Conservation (phyloP, 2,113 vertebrate species). For the Nannospalax galili region DNA sequence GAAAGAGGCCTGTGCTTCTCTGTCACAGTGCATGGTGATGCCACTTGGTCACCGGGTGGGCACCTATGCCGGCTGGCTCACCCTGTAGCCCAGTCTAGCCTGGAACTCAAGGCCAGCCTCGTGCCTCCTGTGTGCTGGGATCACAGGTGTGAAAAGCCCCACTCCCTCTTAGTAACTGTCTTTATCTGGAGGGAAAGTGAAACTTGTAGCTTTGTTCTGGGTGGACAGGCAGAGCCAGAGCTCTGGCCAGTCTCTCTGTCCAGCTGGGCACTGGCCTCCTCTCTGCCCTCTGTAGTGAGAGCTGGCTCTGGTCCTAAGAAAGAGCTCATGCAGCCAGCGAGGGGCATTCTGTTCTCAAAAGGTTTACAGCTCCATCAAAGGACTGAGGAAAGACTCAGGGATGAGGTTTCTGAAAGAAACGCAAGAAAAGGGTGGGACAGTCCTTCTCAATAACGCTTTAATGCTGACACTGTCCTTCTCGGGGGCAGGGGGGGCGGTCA, state of each 20-base stretch:
- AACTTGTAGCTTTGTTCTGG: neutral
- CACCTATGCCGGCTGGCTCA: neutral
- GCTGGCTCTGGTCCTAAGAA: neutral
- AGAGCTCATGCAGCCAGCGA: neutral
- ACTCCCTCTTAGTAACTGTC: neutral
- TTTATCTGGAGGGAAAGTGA: neutral
- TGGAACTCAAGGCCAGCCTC: neutral
- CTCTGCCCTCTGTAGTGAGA: neutral
- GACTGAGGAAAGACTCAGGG: neutral
- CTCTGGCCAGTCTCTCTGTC: neutral
- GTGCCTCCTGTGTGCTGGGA: neutral
- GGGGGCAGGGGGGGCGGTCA: neutral
- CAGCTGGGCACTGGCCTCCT: neutral
- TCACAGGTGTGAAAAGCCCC: neutral
- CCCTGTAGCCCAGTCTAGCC: neutral
- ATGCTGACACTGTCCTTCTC: neutral
- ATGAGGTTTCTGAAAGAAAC: neutral
- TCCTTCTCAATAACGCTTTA: neutral
- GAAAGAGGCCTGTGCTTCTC: neutral
- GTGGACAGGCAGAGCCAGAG: neutral
- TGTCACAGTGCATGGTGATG: fast-evolving
- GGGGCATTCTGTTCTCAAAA: neutral
- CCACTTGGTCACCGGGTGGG: neutral
- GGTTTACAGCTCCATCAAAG: neutral
- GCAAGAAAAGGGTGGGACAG: neutral